phyloP scores from a whole-genome alignment of 2,797 vertebrate genomes.

The Mormyrops attenuatus region DNA sequence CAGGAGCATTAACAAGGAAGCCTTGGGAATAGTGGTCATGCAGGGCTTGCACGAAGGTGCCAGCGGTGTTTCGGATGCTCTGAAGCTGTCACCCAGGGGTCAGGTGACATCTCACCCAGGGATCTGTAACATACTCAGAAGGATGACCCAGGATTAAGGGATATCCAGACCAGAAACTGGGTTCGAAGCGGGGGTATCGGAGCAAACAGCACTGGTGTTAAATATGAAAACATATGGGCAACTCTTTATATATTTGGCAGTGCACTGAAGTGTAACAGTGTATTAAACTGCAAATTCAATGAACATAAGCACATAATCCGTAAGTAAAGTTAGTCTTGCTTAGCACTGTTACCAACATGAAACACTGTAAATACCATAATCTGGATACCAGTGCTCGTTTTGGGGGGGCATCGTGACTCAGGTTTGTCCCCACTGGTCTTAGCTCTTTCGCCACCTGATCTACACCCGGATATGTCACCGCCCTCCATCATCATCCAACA shows the following conservation, averaged over 20 bases:
- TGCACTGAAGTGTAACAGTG: not conserved
- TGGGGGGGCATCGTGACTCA: not conserved
- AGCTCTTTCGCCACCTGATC: not conserved
- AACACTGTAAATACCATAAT: not conserved
- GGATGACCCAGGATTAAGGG: not conserved
- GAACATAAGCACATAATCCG: not conserved
- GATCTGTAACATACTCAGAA: not conserved
- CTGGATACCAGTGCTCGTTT: not conserved
- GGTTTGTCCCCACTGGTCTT: not conserved
- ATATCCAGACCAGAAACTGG: not conserved
- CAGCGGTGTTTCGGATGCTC: not conserved
- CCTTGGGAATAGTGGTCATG: not conserved
- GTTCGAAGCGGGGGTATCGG: not conserved
- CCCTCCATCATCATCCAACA: not conserved
- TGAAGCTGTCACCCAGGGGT: not conserved
- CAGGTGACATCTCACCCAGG: not conserved
- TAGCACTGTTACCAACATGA: not conserved
- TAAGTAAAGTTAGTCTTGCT: not conserved
- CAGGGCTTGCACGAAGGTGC: not conserved
- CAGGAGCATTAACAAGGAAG: not conserved
- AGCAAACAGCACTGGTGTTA: not conserved
- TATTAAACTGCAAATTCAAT: not conserved
- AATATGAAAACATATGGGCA: not conserved
- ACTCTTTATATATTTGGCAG: not conserved
- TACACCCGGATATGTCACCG: not conserved